Evolutionary conservation across 2,888 invertebrate species (phyloP).

Genomic region (Leucoma salicis): DNA sequence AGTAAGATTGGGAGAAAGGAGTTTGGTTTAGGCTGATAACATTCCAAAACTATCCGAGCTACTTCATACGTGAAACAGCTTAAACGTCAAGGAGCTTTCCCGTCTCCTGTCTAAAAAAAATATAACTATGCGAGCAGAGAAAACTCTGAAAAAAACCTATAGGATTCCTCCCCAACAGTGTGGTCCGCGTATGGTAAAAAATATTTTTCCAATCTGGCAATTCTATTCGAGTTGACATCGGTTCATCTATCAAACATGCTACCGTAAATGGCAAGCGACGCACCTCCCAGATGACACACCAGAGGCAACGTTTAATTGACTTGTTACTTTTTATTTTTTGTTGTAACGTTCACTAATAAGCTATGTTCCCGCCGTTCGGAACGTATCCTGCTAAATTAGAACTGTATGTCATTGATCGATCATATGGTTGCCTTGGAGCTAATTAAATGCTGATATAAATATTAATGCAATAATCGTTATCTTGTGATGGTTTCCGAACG

Average conservation of each 20-base stretch:
- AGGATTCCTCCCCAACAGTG: too few relatives aligned
- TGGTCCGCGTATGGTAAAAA: too few relatives aligned
- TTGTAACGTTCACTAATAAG: slow-evolving; percentile 36
- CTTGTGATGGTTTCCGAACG: background rate
- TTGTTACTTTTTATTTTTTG: slow-evolving; percentile 52
- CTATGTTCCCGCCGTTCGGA: slow-evolving; percentile 37
- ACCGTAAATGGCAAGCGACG: slow-evolving; percentile 60
- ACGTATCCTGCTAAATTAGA: slow-evolving; percentile 16
- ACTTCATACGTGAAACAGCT: too few relatives aligned
- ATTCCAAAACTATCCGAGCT: too few relatives aligned
- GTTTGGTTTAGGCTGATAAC: too few relatives aligned
- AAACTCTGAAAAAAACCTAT: too few relatives aligned
- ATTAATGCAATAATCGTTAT: background rate
- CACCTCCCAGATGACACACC: slow-evolving; percentile 55
- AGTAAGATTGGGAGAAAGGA: too few relatives aligned
- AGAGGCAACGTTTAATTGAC: slow-evolving; percentile 62
- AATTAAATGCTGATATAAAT: slow-evolving; percentile 8
- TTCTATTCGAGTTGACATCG: slow-evolving; percentile 29
- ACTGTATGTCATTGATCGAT: slow-evolving; percentile 13
- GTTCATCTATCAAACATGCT: slow-evolving; percentile 48
- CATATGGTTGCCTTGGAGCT: slow-evolving; percentile 4
- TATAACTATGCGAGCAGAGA: too few relatives aligned
- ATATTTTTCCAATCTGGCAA: background rate
- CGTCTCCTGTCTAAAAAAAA: too few relatives aligned
- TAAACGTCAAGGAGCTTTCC: too few relatives aligned